A percentile compares a stretch with the other conserved stretches of the same genome.
Evolutionary conservation across 2,113 vertebrate species (phyloP).

Genomic region (Neolamprologus fasciatus): DNA sequence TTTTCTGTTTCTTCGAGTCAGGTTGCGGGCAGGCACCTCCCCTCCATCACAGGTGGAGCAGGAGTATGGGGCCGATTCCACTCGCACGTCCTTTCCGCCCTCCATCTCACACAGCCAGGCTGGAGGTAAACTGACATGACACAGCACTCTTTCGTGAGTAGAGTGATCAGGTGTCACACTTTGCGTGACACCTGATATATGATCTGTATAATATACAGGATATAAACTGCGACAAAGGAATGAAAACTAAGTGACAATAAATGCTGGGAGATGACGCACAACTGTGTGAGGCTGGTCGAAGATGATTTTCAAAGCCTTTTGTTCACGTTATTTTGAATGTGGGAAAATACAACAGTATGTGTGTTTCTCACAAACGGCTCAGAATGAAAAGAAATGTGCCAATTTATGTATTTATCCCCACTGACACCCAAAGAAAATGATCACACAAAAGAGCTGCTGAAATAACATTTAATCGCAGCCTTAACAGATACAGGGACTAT

Average conservation of each 20-base stretch:
- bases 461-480: background rate
- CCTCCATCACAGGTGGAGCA: conserved; percentile 75
- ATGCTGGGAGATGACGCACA: background rate
- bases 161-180: background rate
- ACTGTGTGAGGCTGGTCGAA: background rate
- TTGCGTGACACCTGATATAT: background rate
- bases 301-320: background rate
- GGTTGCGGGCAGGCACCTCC: conserved; percentile 57
- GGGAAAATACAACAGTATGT: background rate
- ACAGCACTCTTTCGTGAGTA: background rate
- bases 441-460: background rate
- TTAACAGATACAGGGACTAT: background rate
- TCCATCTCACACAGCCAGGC: conserved; percentile 39
- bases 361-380: background rate
- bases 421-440: background rate
- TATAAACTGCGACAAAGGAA: background rate
- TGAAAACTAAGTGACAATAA: background rate
- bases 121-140: background rate
- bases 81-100: conserved; percentile 36
- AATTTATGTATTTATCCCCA: background rate
- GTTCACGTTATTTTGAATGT: background rate
- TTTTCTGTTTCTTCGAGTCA: conserved; percentile 74
- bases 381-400: background rate
- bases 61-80: conserved; percentile 66
- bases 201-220: background rate